Evolutionary conservation across 2,797 vertebrate genomes (phyloP).

Genomic region (Halcyon smyrnensis): DNA sequence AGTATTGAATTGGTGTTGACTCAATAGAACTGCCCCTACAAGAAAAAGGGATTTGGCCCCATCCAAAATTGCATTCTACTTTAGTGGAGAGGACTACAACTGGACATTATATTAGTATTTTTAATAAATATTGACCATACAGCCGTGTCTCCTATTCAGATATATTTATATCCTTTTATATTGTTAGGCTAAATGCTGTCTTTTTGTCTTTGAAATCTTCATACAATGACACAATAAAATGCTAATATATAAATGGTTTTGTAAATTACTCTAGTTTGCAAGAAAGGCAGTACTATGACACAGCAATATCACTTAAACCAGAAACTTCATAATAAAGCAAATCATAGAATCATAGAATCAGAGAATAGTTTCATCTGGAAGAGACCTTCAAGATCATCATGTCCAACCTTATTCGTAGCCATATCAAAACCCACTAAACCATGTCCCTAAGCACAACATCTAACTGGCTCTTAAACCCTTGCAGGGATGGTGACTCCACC

Average conservation of each 20-base stretch:
- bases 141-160: background rate
- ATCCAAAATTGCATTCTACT: background rate
- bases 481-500: too few species aligned
- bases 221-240: background rate
- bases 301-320: background rate
- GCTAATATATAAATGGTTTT: background rate
- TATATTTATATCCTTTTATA: background rate
- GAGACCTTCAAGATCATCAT: too few species aligned
- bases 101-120: background rate
- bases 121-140: background rate
- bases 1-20: background rate
- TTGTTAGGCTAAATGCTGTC: background rate
- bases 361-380: too few species aligned
- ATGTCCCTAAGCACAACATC: too few species aligned
- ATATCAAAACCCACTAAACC: too few species aligned
- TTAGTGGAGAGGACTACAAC: background rate
- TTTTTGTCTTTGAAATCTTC: background rate
- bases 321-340: background rate
- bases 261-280: background rate
- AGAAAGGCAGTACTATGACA: background rate
- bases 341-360: too few species aligned
- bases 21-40: background rate
- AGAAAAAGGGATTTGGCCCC: background rate
- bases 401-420: too few species aligned
- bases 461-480: too few species aligned